Evolutionary conservation across 2,797 vertebrate genomes (phyloP).

Genomic region (Cyclopterus lumpus): DNA sequence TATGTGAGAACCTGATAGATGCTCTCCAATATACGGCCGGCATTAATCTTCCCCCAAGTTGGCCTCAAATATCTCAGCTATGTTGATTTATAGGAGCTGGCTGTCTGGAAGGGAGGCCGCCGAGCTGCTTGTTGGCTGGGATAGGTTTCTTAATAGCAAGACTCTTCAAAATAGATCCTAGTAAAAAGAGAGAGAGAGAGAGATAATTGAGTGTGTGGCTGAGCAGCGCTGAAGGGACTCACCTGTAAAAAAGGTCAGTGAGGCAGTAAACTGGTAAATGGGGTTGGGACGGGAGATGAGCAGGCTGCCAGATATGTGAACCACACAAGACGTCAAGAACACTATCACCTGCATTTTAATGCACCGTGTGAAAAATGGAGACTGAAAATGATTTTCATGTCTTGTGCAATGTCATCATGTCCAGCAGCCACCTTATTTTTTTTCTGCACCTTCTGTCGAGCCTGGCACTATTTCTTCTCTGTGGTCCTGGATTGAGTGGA

Average conservation of each 20-base stretch:
- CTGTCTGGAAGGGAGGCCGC: constrained; percentile 45
- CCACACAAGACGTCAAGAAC: not conserved
- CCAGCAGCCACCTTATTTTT: not conserved
- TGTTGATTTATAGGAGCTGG: constrained; percentile 84
- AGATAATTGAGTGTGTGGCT: constrained; percentile 25
- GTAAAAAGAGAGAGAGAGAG: constrained; percentile 12
- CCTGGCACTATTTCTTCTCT: too few relatives aligned
- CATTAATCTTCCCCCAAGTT: constrained; percentile 83
- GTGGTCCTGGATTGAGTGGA: not conserved
- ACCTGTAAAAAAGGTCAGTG: constrained; percentile 68
- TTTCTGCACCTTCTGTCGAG: not conserved
- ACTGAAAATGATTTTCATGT: too few relatives aligned
- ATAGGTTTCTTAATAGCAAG: constrained; percentile 61
- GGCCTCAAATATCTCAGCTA: constrained; percentile 85
- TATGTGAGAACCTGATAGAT: constrained; percentile 58
- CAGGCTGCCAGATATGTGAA: constrained; percentile 13
- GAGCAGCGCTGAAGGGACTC: constrained; percentile 43
- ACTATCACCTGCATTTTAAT: not conserved
- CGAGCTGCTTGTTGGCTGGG: constrained; percentile 39
- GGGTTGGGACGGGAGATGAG: constrained; percentile 15
- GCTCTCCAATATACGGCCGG: constrained; percentile 62
- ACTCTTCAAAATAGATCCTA: constrained; percentile 45
- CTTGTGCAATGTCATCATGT: not conserved
- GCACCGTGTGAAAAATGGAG: not conserved
- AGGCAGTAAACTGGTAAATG: constrained; percentile 58